These are phyloP conservation scores for Oedothorax gibbosus DNA, from an alignment of 1,140 invertebrate genomes.

Conservation along the genomic window DNA sequence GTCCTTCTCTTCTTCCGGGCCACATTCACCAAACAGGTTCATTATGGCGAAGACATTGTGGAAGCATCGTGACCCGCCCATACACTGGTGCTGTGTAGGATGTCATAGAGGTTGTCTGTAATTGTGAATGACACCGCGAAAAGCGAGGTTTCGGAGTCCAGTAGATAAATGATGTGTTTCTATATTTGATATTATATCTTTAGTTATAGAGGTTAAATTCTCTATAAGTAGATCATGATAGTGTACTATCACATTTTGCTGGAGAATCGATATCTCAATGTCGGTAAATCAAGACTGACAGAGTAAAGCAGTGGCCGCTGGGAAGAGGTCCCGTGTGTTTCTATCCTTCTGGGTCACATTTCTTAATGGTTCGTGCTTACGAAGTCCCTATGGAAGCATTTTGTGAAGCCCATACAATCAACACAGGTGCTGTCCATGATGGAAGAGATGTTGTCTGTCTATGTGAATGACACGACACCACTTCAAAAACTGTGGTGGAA, in stretches of 20 bases:
- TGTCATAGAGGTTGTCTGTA: conserved; percentile 63
- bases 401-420: conserved; percentile 69
- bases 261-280: no score
- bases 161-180: conserved; percentile 56
- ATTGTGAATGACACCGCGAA: conserved; percentile 63
- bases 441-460: conserved; percentile 63
- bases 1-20: conserved; percentile 67
- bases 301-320: conserved; percentile 66
- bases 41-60: conserved; percentile 69
- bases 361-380: conserved; percentile 67
- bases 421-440: conserved; percentile 67
- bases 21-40: conserved; percentile 63
- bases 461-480: conserved; percentile 62
- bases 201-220: no score
- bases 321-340: conserved; percentile 65
- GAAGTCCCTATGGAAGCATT: conserved; percentile 69
- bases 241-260: no score
- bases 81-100: conserved; percentile 68
- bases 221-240: no score
- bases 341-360: conserved; percentile 68
- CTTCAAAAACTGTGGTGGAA: no score
- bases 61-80: conserved; percentile 70
- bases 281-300: no score
- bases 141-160: conserved; percentile 63
- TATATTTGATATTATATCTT: no score